Conservation (phyloP, 2,888 invertebrate genomes). For the Sclerodermus sp. region DNA sequence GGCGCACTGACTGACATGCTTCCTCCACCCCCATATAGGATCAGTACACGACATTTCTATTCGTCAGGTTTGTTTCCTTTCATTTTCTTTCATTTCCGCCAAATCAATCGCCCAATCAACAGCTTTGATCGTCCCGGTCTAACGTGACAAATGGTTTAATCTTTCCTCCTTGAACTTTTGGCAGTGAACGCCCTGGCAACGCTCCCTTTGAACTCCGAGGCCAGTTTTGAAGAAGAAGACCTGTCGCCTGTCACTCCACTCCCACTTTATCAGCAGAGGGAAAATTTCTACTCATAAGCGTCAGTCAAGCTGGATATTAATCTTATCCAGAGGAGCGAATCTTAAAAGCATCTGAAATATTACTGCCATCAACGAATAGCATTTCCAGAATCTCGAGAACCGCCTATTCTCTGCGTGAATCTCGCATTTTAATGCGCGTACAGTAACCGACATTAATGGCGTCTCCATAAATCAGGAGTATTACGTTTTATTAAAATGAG, state of each 20-base stretch:
- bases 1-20: slow-evolving; percentile 53
- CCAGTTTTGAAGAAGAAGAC: slow-evolving; percentile 70
- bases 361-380: no score
- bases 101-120: slow-evolving; percentile 12
- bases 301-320: neutral
- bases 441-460: no score
- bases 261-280: slow-evolving; percentile 83
- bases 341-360: no score
- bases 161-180: slow-evolving; percentile 2
- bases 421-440: no score
- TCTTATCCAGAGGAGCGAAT: no score
- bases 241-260: slow-evolving; percentile 76
- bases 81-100: slow-evolving; percentile 29
- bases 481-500: no score
- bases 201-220: slow-evolving; percentile 63
- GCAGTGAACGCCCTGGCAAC: slow-evolving; percentile 78
- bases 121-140: neutral
- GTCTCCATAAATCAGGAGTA: no score
- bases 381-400: no score
- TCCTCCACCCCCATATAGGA: slow-evolving; percentile 50
- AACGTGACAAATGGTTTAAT: neutral
- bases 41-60: slow-evolving; percentile 47
- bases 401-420: no score
- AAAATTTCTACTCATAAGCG: slow-evolving; percentile 70
- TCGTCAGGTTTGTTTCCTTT: slow-evolving; percentile 55